Conservation (phyloP, 37 sponge, comb jelly and placozoan genomes). For the Bolinopsis microptera region DNA sequence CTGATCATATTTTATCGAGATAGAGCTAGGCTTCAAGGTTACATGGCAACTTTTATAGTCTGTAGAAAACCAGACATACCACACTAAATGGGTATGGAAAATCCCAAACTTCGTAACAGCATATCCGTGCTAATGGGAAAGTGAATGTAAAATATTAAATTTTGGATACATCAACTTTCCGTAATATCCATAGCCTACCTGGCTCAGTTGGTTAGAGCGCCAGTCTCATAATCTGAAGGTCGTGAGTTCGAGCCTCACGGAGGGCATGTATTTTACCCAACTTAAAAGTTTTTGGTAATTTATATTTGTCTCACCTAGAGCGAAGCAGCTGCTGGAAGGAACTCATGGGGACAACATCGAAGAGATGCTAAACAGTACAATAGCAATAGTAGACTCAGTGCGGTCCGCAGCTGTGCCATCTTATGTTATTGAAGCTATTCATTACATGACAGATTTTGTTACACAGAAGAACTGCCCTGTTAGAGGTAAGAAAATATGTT, state of each 20-base stretch:
- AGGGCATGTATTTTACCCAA: constrained; percentile 31
- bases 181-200: constrained; percentile 32
- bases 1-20: too few species aligned
- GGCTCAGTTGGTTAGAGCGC: constrained; percentile 68
- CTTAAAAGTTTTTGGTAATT: background rate
- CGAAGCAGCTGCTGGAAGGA: background rate
- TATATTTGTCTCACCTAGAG: background rate
- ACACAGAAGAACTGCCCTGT: background rate
- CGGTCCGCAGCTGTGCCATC: background rate
- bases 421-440: background rate
- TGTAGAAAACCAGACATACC: too few species aligned
- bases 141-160: background rate
- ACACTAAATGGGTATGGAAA: too few species aligned
- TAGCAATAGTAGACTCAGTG: background rate
- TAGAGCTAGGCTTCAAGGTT: too few species aligned
- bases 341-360: background rate
- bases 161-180: background rate
- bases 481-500: too few species aligned
- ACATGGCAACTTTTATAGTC: too few species aligned
- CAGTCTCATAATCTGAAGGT: constrained; percentile 68
- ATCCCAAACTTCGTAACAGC: too few species aligned
- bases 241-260: constrained; percentile 68
- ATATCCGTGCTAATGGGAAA: too few species aligned
- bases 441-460: background rate
- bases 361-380: background rate